Evolutionary conservation across 1,140 invertebrate species (phyloP), one percentile per base, ranked within the genome.

Genomic region (Hycleus phaleratus): DNA sequence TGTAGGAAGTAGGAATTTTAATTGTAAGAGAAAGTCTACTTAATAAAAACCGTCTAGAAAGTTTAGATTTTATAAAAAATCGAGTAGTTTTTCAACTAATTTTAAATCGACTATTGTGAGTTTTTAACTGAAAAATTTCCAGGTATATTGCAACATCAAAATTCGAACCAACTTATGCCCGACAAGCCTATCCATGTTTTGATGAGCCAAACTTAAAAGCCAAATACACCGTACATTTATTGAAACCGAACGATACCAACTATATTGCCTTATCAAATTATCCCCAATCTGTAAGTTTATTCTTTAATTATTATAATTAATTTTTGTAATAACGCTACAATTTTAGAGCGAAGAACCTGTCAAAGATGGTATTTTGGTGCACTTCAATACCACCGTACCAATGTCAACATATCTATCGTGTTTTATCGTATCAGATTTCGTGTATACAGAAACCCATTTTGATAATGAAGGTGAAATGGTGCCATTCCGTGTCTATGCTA

Each of bases 121-220:
- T 2, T 39, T 7, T 10, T 10, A 6, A 7, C 10, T 7, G 10
- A 39, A 7, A 39, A 7, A 10, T 38, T 66, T 66, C 63, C 67
- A 94, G 91, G 68, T 80, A 75, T 55, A 85, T 96, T 60, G 91
- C 90, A 7, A 90, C 90, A 1, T 88, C 91, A 1, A 95, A 97
- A 75, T 94, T 98, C 70, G 89, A 97, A 69, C 89, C 94, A 1
- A 96, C 91, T 1, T 92, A 94, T 78, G 94, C 95, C 0, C 81
- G 95, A 26, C 81, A 86, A 73, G 88, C 90, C 0, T 97, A 95
- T 69, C 95, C 95, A 0, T 97, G 94, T 72, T 96, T 96, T 71
- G 96, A 98, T 75, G 95, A 98, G 71, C 95, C 96, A 0, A 81
- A 85, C 38, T 86, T 96, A 65, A 98, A 98, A 77, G 91, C 95